A percentile compares a stretch with the other conserved stretches of the same genome.
Conservation (phyloP, 92 coral and sea anemone species). For the Phenganax stokvisi region DNA sequence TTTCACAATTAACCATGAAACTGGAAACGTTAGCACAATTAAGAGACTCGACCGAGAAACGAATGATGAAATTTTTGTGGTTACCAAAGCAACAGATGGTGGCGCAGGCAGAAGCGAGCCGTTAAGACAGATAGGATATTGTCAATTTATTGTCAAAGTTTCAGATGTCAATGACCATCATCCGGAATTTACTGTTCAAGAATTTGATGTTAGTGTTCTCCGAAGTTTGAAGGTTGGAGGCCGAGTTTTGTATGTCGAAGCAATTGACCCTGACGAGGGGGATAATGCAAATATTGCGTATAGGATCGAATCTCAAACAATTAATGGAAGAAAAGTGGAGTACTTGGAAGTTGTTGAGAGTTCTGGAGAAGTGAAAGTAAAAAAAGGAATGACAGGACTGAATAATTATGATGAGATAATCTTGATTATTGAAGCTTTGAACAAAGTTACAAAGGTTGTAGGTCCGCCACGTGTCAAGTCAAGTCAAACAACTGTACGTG, state of each 20-base stretch:
- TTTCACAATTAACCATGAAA: slow-evolving; percentile 50
- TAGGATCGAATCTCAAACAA: slow-evolving; percentile 5
- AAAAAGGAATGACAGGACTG: neutral
- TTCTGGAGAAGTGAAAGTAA: slow-evolving; percentile 19
- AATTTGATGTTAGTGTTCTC: slow-evolving; percentile 49
- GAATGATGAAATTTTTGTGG: slow-evolving; percentile 45
- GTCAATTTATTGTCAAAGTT: slow-evolving; percentile 57
- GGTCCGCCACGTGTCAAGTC: neutral
- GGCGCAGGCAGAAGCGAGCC: slow-evolving; percentile 36
- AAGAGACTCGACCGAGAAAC: slow-evolving; percentile 56
- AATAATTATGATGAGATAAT: neutral
- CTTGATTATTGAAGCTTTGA: neutral
- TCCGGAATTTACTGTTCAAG: slow-evolving; percentile 57
- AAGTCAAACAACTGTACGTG: slow-evolving; percentile 18
- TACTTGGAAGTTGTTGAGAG: slow-evolving; percentile 1
- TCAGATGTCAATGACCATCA: slow-evolving; percentile 57
- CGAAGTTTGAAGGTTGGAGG: neutral
- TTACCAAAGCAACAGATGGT: slow-evolving; percentile 57
- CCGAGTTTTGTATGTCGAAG: slow-evolving; percentile 42
- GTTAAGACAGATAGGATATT: slow-evolving; percentile 53
- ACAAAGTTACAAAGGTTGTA: neutral
- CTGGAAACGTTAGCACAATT: slow-evolving; percentile 46
- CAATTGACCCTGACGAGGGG: slow-evolving; percentile 56
- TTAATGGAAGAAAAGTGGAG: neutral
- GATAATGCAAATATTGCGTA: slow-evolving; percentile 63